Conservation (phyloP, 2,888 invertebrate genomes). For the Baccha elongata region DNA sequence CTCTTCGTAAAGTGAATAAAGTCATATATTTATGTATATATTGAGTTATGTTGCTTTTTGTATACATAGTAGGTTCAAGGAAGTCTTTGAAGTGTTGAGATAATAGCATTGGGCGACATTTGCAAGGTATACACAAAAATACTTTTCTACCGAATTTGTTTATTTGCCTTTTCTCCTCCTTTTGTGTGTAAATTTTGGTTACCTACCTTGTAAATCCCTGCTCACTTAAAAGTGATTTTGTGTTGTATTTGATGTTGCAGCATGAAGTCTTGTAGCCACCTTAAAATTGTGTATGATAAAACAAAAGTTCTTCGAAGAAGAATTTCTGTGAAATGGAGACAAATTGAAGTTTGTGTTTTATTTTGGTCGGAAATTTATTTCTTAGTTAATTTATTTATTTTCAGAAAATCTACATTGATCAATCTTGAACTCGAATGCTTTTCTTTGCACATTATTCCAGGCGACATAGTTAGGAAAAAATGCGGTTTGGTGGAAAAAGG, state of each 20-base stretch:
- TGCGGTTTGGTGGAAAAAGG: too few relatives aligned
- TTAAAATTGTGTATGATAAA: not conserved
- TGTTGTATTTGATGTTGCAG: constrained; percentile 23
- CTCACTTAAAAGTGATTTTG: constrained; percentile 20
- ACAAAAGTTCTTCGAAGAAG: not conserved
- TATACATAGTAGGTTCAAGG: too few relatives aligned
- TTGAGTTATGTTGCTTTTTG: too few relatives aligned
- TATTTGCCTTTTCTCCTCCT: not conserved
- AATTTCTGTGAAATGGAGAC: not conserved
- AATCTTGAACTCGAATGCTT: too few relatives aligned
- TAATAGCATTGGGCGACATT: constrained; percentile 17
- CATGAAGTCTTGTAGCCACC: constrained; percentile 17
- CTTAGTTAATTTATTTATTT: too few relatives aligned
- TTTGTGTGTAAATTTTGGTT: constrained; percentile 33
- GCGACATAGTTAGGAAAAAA: too few relatives aligned
- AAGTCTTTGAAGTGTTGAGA: constrained; percentile 16
- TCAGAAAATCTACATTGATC: too few relatives aligned
- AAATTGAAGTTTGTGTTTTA: not conserved
- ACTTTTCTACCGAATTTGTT: constrained; percentile 5
- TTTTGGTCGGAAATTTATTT: too few relatives aligned
- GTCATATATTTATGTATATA: not conserved
- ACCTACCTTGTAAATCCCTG: constrained; percentile 22
- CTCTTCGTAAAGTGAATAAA: constrained; percentile 11
- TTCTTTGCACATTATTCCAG: too few relatives aligned
- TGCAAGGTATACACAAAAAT: constrained; percentile 1